phyloP scores from a whole-genome alignment of 2,113 vertebrate genomes.

The Cisticola juncidis region DNA sequence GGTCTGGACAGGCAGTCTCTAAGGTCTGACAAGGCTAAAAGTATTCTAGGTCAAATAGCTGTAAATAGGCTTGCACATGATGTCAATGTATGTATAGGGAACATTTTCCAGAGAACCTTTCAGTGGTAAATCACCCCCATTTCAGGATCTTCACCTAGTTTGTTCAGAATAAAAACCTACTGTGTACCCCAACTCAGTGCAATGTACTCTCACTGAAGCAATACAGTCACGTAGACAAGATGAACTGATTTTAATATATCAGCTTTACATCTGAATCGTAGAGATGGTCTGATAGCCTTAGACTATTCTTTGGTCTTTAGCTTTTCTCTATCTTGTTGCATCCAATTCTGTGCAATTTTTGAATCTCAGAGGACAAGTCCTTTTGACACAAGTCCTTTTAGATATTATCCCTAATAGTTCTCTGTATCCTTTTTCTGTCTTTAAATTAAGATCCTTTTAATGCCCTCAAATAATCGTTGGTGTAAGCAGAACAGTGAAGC shows the following conservation, averaged over 20 bases:
- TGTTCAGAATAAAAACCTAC: background rate
- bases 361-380: background rate
- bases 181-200: background rate
- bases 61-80: rapidly evolving
- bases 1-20: background rate
- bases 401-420: background rate
- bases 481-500: background rate
- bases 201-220: background rate
- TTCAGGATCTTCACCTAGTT: background rate
- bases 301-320: background rate
- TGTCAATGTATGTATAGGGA: background rate
- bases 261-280: background rate
- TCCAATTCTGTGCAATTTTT: background rate
- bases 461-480: background rate
- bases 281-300: background rate
- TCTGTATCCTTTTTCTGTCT: background rate
- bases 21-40: background rate
- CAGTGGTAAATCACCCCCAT: background rate
- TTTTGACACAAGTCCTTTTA: background rate
- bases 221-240: background rate
- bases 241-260: background rate
- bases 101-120: background rate
- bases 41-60: background rate
- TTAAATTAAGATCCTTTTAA: background rate
- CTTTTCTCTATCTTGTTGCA: background rate